Percentiles rank a stretch among this genome's conserved stretches.
Conservation (phyloP, 2,113 vertebrate species). For the Phyllostomus hastatus region DNA sequence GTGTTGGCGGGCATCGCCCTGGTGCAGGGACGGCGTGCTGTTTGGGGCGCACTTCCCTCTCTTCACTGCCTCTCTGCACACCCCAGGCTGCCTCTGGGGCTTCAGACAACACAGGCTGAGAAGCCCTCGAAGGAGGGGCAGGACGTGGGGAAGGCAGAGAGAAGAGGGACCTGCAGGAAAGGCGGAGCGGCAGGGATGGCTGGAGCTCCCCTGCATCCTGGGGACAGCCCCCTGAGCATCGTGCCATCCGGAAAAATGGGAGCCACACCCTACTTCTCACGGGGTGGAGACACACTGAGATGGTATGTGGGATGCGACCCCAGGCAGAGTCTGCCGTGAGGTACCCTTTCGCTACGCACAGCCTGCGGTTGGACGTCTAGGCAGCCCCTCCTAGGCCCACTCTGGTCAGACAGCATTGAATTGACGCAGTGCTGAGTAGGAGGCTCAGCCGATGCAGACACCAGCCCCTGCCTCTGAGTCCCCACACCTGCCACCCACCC, state of each 20-base stretch:
- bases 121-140: not conserved
- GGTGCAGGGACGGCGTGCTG: fast-evolving
- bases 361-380: fast-evolving
- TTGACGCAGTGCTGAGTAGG: not conserved
- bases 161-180: not conserved
- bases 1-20: fast-evolving
- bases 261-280: not conserved
- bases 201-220: fast-evolving
- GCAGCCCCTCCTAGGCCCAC: fast-evolving
- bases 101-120: not conserved
- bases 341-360: no score
- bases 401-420: fast-evolving
- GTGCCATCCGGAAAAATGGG: not conserved
- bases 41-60: not conserved
- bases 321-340: not conserved
- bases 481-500: fast-evolving
- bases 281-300: fast-evolving
- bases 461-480: fast-evolving
- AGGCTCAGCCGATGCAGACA: not conserved
- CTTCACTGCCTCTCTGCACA: no score
- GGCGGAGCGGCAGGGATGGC: fast-evolving
- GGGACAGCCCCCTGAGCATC: not conserved
- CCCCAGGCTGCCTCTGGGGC: not conserved
- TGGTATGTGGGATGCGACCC: fast-evolving
- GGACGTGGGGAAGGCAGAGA: not conserved